Evolutionary conservation across 35 echinoderm and acorn worm genomes (phyloP), one percentile per base, ranked within the genome.

Genomic region (Amphiura filiformis): DNA sequence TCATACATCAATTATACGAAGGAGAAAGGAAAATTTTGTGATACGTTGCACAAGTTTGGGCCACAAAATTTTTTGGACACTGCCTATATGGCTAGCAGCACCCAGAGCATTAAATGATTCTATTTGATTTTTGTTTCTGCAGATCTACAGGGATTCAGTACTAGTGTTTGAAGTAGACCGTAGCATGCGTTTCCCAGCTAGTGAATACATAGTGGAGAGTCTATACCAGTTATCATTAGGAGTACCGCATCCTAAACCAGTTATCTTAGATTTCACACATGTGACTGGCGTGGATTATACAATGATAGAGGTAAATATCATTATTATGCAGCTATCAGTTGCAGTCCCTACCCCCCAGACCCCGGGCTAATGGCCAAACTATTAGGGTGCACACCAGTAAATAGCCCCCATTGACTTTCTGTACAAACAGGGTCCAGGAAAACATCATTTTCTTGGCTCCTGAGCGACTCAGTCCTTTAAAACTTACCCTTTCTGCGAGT

Each of bases 221-320:
- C 79, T 92, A 31, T 92, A 82, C 39, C 75, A 92, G 37, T 38
- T 92, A 13, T 40, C 79, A 0, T 76, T 79, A 36, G 57, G 35
- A 18, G 38, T 85, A 36, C 87, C 87, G n/a, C 82, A 86, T 81
- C 36, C 82, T 13, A 64, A 78, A 31, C 91, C 85, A 37, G 81
- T 95, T 4, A 90, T 95, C 12, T 77, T 95, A 52, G 93, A 95
- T 83, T 92, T 95, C 57, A 81, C 65, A 56, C 75, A 80, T 35
- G 86, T 92, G 26, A 88, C 64, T 34, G 86, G 78, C 37, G 38
- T 95, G 32, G 93, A 95, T 87, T 95, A 92, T 36, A 95, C 93
- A 39, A 65, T 86, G 65, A 82, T 95, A 38, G 90, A 95, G 90
- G 93, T 92, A 92, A 82, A 56, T 26, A 4, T 2, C 7, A 70